Evolutionary conservation across 2,113 vertebrate species (phyloP).

Genomic region (Pterocles gutturalis): DNA sequence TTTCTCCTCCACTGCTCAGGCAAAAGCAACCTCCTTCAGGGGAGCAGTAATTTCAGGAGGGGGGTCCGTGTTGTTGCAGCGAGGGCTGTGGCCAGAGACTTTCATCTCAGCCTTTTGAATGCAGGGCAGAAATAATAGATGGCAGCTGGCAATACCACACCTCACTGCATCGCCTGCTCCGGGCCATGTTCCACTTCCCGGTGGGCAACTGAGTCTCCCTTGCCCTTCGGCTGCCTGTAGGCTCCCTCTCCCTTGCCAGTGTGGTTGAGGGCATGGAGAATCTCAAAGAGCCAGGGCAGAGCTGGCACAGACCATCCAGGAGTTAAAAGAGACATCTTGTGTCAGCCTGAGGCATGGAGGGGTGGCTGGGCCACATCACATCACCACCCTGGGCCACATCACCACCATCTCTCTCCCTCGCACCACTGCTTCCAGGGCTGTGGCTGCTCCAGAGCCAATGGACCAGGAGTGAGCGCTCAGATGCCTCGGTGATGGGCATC

Average conservation of each 20-base stretch:
- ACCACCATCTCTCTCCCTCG: accelerated
- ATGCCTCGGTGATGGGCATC: not conserved
- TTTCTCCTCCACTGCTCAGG: not conserved
- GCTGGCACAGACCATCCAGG: not conserved
- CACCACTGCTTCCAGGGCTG: not conserved
- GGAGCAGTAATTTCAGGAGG: constrained; percentile 15
- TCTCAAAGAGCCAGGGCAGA: not conserved
- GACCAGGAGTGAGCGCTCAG: accelerated
- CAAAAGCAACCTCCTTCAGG: constrained; percentile 42
- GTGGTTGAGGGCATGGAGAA: not conserved
- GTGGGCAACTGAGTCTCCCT: not conserved
- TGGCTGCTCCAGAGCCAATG: not conserved
- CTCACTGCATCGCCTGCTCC: not conserved
- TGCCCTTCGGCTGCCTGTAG: not conserved
- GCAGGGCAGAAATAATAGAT: constrained; percentile 17
- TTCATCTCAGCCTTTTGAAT: constrained; percentile 63
- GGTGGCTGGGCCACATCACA: not conserved
- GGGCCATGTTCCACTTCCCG: not conserved
- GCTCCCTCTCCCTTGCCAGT: not conserved
- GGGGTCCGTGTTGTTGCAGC: not conserved
- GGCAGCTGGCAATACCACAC: not conserved
- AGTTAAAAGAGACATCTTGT: not conserved
- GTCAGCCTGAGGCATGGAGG: not conserved
- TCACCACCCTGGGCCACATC: not conserved
- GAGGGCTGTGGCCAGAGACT: constrained; percentile 11